Evolutionary conservation across 2,888 invertebrate species (phyloP), one percentile per base, ranked within the genome.

Genomic region (Ligdia adustata): DNA sequence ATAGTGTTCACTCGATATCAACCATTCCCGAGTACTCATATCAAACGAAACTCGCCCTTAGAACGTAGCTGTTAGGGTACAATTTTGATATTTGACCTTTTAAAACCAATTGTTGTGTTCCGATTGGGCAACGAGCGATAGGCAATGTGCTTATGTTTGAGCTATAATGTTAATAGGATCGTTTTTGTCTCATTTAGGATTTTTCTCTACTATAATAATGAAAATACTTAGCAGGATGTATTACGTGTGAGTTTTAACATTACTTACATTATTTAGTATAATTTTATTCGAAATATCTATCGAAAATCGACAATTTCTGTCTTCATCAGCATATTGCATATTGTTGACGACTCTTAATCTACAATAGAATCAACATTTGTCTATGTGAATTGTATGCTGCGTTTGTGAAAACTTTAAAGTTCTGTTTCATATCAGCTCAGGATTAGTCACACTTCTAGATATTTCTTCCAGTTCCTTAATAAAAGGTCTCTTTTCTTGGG

Each of bases 1-100:
- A 55, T 73, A 75, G 84, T 84, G 81, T 84, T 85, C 83, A 81
- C 65, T 72, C 74, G n/a, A 66, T 75, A 75, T 72, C 69, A 65
- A 66, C 60, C 72, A 69, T 16, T n/a, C 62, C 74, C 72, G 71
- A 62, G 74, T 77, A 81, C 76, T 82, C 82, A 80, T 83, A 83
- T 84, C 83, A 74, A 56, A 67, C 62, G 64, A 69, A 75, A 75
- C 65, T 77, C 74, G 72, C 75, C 64, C 60, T 69, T 79, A 79
- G 69, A 62, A 41, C 40, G 60, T 70, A 69, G 62, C 54, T 54
- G 42, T 65, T 74, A 75, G 69, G 69, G 65, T 72, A 69, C 71
- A 64, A 68, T 74, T 77, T 79, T 75, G 68, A 75, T 73, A 72
- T 64, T 72, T 57, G 58, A 69, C 57, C n/a, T 69, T 72, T 64